phyloP scores from a whole-genome alignment of 2,797 vertebrate genomes.

The Catharus ustulatus region DNA sequence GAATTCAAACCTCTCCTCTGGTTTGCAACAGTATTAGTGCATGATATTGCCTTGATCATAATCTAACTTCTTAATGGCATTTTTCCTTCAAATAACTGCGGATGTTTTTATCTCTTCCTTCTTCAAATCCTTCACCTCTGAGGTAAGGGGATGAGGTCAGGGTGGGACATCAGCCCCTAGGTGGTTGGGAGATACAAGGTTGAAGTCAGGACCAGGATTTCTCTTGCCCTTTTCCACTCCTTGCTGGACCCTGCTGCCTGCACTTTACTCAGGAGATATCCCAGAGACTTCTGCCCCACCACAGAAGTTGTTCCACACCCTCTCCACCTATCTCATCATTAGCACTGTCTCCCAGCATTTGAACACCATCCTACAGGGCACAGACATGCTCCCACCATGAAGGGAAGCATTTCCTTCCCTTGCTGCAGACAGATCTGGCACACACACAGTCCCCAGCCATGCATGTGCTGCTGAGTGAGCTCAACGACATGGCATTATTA shows the following conservation, averaged over 20 bases:
- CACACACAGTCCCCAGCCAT: not conserved
- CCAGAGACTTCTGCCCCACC: not conserved
- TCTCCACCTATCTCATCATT: not conserved
- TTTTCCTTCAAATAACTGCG: not conserved
- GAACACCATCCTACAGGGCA: not conserved
- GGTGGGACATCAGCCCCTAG: not conserved
- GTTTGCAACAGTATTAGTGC: not conserved
- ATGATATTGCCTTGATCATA: not conserved
- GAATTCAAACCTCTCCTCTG: not conserved
- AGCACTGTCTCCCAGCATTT: not conserved
- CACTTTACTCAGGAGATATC: not conserved
- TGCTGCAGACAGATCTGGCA: not conserved
- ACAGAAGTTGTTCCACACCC: not conserved
- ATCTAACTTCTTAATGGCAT: not conserved
- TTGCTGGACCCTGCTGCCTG: not conserved
- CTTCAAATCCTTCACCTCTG: not conserved
- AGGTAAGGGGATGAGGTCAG: not conserved
- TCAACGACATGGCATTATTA: not conserved
- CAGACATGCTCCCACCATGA: not conserved
- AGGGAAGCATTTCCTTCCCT: not conserved
- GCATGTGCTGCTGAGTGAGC: not conserved
- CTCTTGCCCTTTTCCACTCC: not conserved
- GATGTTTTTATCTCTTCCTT: not conserved
- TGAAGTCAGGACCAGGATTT: not conserved
- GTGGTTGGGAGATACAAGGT: fast-evolving